Evolutionary conservation across 2,113 vertebrate species (phyloP), one percentile per base, ranked within the genome.

Genomic region (Forbesichthys agassizii): DNA sequence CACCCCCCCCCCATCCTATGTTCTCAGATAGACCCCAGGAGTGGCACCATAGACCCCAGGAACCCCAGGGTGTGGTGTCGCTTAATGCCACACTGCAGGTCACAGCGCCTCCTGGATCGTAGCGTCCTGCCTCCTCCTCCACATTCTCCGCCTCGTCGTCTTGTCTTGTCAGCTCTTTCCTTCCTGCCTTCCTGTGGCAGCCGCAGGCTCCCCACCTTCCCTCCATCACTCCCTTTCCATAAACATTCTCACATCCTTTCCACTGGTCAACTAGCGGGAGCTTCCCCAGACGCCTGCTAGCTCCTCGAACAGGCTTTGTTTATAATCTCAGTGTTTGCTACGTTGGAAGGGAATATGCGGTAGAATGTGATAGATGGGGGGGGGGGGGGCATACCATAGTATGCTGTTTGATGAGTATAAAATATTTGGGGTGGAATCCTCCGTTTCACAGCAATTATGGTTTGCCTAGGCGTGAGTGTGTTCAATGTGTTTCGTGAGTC

Each of bases 161-260:
- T 77, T 77, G 83, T 81, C 84, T 74, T 79, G 86, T 91, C 86
- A 86, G 80, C 76, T 53, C 64, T 79, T 87, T 88, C 87, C 88
- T 88, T 90, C 88, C 86, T 87, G 75, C 73, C 80, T 74, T 78
- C 77, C 83, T 75, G 20, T 78, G 61, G 33, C 77, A 64, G 71
- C 27, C 66, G 33, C 5, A 2, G 20, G 27, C 77, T 84, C 63
- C 78, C 73, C 78, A 74, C 64, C 81, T 90, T 51, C 9, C 87
- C 85, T 83, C 73, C 11, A 16, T 59, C 1, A 48, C n/a, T 14
- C 74, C 68, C 61, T 71, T 66, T 85, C 81, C 81, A 81, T 69
- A 84, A 90, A 89, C 87, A 85, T 51, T 69, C n/a, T 5, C 4
- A 36, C 18, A 65, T 33, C 49, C 27, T 74, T 66, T 72, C 68